Base-by-base conservation (phyloP, 1,140 invertebrate genomes). In the Idris sp. region DNA sequence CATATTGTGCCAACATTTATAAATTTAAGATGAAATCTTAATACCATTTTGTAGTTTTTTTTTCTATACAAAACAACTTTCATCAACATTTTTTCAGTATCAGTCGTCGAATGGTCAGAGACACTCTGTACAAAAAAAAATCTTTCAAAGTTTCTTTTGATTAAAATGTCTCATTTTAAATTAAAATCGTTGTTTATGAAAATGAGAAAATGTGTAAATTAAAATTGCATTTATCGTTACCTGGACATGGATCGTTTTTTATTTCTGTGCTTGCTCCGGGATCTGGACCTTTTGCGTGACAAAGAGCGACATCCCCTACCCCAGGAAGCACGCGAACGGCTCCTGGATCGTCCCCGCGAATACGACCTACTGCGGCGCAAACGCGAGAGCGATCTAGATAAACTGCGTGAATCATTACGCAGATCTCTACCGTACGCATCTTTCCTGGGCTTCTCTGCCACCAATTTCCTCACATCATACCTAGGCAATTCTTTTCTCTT, bases 351-450 rank as follows among this genome's bases (percentile, higher is more conserved):
- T 6, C 76, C 41, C n/a, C 83, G 79, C 7, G 85, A 86, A 16
- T 82, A 84, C 0, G 85, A 86, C n/a, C 83, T 74, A 44, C 80
- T 83, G 8, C 79, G 72, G 9, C 79, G 77, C 6, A 71, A 54
- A 8, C 78, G 44, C 9, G 78, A 80, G 3, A 80, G 41, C 7
- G 76, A 87, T 13, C 84, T 77, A 14, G 85, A 86, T 36, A 85
- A 83, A 35, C 87, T 88, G 9, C 83, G 71, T 1, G 86, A 89
- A 30, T 81, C 78, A 3, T 85, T 83, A 11, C 86, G 73, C 14
- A 91, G 89, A 83, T 95, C 94, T n/a, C 93, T 87, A 0, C 94
- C 94, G 86, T 94, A 95, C 19, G 92, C 91, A 82, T 95, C 94
- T 84, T 93, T 94, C 18, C 82, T 83, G 11, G 89, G 90, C 61